Evolutionary conservation across 2,888 invertebrate genomes (phyloP).

Genomic region (Tolmerus cingulatus): DNA sequence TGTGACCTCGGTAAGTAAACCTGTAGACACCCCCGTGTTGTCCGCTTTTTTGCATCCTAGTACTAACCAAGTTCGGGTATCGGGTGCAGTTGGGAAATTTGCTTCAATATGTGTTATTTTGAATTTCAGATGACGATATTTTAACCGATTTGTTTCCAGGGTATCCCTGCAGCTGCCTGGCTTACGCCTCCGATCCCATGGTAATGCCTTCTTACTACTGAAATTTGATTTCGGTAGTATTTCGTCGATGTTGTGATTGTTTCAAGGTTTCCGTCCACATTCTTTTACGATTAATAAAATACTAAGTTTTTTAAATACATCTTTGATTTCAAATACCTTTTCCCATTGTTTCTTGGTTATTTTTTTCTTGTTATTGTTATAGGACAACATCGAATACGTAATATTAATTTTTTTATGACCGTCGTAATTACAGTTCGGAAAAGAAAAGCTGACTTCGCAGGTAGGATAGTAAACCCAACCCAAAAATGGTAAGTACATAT

Average conservation of each 20-base stretch:
- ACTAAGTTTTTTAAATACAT: neutral
- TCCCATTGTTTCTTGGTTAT: too few relatives aligned
- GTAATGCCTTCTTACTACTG: neutral
- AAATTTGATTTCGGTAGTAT: neutral
- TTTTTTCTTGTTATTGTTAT: too few relatives aligned
- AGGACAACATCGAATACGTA: too few relatives aligned
- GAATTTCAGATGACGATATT: neutral
- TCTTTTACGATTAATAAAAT: neutral
- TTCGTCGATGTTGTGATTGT: neutral
- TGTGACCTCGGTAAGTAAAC: constrained; percentile 4
- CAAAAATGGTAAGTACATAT: too few relatives aligned
- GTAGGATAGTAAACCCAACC: too few relatives aligned
- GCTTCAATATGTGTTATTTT: neutral
- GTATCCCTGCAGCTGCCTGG: constrained; percentile 58
- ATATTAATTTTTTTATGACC: too few relatives aligned
- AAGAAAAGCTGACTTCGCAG: too few relatives aligned
- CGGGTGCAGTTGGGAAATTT: neutral
- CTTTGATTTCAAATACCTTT: neutral
- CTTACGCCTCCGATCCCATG: constrained; percentile 58
- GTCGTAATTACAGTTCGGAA: too few relatives aligned
- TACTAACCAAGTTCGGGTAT: neutral
- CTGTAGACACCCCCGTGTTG: neutral
- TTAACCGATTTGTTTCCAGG: constrained; percentile 39
- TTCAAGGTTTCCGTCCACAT: neutral
- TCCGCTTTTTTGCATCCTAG: neutral